phyloP scores from a whole-genome alignment of 2,113 vertebrate genomes.

The Tupaia tana region DNA sequence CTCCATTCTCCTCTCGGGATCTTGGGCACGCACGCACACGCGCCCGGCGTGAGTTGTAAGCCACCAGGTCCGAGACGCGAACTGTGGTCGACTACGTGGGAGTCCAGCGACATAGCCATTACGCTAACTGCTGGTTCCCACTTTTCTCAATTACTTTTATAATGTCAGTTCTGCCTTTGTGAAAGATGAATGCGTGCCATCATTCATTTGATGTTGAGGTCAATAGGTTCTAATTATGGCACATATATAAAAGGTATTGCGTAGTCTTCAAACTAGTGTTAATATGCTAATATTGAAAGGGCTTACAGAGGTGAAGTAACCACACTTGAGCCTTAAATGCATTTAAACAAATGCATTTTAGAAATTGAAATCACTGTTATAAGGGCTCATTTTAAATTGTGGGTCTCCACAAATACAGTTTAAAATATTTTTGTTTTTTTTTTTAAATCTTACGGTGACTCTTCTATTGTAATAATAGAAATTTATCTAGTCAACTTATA shows the following conservation, averaged over 20 bases:
- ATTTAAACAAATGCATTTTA: too few relatives aligned
- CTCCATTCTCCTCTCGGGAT: too few relatives aligned
- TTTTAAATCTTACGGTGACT: not conserved
- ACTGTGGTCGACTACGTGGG: too few relatives aligned
- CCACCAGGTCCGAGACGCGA: too few relatives aligned
- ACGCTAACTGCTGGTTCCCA: too few relatives aligned
- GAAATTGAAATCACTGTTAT: not conserved
- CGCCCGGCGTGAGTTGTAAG: too few relatives aligned
- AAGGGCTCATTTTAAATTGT: not conserved
- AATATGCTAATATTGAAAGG: not conserved
- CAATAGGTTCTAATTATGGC: not conserved
- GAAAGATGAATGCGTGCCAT: not conserved
- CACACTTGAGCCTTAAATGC: not conserved
- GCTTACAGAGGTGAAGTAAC: not conserved
- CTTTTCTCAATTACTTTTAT: not conserved
- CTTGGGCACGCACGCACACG: too few relatives aligned
- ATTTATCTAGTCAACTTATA: not conserved
- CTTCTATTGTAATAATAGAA: not conserved
- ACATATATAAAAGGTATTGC: not conserved
- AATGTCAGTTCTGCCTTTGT: not conserved
- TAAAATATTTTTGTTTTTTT: not conserved
- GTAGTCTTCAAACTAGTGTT: not conserved
- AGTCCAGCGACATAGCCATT: too few relatives aligned
- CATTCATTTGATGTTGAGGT: conserved; percentile 43
- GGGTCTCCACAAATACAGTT: not conserved